Evolutionary conservation across 2,797 vertebrate species (phyloP).

Genomic region (Lepus oiostolus): DNA sequence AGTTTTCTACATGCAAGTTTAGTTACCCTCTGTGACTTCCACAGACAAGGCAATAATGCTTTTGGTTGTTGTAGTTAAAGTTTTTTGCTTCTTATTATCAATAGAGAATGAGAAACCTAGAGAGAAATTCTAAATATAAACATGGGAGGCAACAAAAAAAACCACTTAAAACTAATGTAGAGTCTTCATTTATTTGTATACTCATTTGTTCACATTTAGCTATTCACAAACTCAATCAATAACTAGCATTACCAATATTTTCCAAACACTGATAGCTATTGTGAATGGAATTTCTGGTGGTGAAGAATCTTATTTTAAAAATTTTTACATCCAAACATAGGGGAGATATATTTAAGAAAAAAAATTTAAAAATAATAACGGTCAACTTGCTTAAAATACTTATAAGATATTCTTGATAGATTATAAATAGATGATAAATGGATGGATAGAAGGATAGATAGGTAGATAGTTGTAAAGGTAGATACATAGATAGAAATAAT

Average conservation of each 20-base stretch:
- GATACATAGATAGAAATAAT: too few species aligned
- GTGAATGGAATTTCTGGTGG: background rate
- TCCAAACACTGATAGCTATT: background rate
- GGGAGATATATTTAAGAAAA: background rate
- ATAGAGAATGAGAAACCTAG: background rate
- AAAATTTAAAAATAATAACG: background rate
- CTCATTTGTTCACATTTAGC: background rate
- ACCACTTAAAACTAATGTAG: background rate
- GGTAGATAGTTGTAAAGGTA: background rate
- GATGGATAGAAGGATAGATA: background rate
- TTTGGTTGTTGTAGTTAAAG: constrained; percentile 54
- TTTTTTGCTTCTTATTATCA: constrained; percentile 10
- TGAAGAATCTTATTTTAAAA: constrained; percentile 13
- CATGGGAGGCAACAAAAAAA: background rate
- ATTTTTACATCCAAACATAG: background rate
- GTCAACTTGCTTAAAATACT: background rate
- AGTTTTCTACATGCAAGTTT: constrained; percentile 36
- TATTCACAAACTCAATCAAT: background rate
- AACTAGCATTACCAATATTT: background rate
- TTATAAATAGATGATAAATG: background rate
- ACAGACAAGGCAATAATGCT: constrained; percentile 33
- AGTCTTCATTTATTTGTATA: background rate
- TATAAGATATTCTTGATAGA: background rate
- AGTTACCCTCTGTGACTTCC: constrained; percentile 37
- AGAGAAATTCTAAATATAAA: constrained; percentile 34